Base-by-base conservation (phyloP, 1,140 invertebrate genomes). In the Drosophila obscura region DNA sequence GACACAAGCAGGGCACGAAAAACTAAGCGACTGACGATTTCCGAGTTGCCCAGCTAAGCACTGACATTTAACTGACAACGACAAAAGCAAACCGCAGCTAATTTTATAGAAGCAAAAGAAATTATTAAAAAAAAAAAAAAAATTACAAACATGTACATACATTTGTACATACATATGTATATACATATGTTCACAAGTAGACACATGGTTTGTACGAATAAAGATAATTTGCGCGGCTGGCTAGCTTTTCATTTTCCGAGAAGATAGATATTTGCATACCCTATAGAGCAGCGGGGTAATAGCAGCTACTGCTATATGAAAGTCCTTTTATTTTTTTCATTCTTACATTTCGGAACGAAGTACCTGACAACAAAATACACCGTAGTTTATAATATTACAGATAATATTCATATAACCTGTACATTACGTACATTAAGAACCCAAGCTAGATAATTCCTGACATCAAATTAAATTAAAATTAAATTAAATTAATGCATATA, bases 1-100 rank as follows among this genome's bases (percentile, higher is more conserved):
- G 22, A 15, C 16, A 39, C 31, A 45, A 58, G 28, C 35, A 43
- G 28, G 28, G 26, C 8, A 19, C 19, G 19, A 19, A 62, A 44
- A 59, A 58, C 22, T 46, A 61, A 50, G 49, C 66, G 45, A 58
- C 62, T 67, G 63, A 66, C 58, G 52, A 56, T 31, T 68, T 60
- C 60, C 81, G 77, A 73, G 77, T 63, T 80, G 48, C 45, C 51
- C 63, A 57, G 31, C 57, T 68, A 74, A 77, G 49, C 51, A 74
- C 60, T 59, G 61, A 63, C 78, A 80, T 80, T 56, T 55, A 85
- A 80, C 80, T 84, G 67, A 73, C 73, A 59, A 73, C 53, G 74
- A 85, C 81, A 73, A 77, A 85, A 72, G 67, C 39, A 55, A 76
- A 60, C 59, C 76, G 62, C 71, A 51, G 45, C 44, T 59, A 52